phyloP scores from a whole-genome alignment of 2,113 vertebrate genomes.

The Clinocottus analis region DNA sequence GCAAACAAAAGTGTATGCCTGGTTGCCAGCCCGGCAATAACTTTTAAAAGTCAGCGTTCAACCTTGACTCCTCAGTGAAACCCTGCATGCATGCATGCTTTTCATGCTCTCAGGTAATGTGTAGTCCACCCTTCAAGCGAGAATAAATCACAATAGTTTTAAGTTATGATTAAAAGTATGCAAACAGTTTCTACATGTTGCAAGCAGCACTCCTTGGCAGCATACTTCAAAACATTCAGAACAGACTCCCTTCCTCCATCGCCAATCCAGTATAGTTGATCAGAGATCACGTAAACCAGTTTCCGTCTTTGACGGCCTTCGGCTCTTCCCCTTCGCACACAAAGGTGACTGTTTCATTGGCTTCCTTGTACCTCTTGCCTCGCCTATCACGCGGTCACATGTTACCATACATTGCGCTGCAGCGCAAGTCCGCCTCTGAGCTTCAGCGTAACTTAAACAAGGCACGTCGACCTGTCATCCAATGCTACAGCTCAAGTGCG shows the following conservation, averaged over 20 bases:
- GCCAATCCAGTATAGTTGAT: conserved; percentile 17
- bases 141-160: no score
- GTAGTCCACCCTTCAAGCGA: background rate
- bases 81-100: background rate
- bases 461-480: conserved; percentile 45
- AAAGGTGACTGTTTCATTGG: conserved; percentile 36
- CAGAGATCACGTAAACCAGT: conserved; percentile 11
- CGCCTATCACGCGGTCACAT: conserved; percentile 47
- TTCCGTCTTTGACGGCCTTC: background rate
- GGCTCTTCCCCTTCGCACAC: background rate
- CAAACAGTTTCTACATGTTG: background rate
- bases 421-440: conserved; percentile 23
- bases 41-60: background rate
- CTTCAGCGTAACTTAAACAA: conserved; percentile 22
- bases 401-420: conserved; percentile 36
- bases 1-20: background rate
- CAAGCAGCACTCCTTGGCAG: background rate
- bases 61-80: background rate
- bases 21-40: background rate
- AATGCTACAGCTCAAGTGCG: background rate
- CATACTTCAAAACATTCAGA: background rate
- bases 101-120: background rate
- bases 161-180: background rate
- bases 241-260: background rate
- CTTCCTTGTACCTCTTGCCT: background rate